These are phyloP conservation scores for Ceratotherium simum DNA, from an alignment of 2,113 vertebrate species.

Conservation along the genomic window DNA sequence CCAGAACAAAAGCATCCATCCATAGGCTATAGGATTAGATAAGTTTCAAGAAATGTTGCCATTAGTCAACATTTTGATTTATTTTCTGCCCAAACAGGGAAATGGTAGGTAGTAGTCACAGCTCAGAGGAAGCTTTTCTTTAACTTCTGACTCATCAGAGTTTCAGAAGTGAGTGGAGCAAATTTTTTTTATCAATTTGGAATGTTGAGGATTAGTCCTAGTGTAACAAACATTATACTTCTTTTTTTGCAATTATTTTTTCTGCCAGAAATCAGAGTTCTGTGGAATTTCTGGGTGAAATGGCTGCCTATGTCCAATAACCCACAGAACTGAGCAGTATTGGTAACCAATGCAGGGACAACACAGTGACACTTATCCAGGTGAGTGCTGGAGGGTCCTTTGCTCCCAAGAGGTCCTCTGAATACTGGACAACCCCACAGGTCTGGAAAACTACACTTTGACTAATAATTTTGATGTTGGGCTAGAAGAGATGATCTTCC, in stretches of 20 bases:
- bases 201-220: not conserved
- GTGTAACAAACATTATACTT: not conserved
- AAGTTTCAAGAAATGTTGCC: not conserved
- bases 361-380: not conserved
- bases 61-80: not conserved
- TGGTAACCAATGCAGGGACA: not conserved
- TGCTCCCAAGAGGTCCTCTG: not conserved
- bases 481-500: not conserved
- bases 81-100: not conserved
- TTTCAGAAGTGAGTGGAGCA: not conserved
- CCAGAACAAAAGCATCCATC: constrained; percentile 1
- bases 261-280: not conserved
- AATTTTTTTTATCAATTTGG: not conserved
- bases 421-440: not conserved
- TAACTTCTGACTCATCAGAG: not conserved
- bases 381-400: not conserved
- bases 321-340: not conserved
- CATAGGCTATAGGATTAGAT: not conserved
- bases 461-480: not conserved
- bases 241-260: not conserved
- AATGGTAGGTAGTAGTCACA: not conserved
- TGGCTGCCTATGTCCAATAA: not conserved
- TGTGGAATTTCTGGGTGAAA: not conserved
- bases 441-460: not conserved
- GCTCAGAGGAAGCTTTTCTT: not conserved